Evolutionary conservation across 2,797 vertebrate genomes (phyloP), one percentile per base, ranked within the genome.

Genomic region (Pelobates cultripes): DNA sequence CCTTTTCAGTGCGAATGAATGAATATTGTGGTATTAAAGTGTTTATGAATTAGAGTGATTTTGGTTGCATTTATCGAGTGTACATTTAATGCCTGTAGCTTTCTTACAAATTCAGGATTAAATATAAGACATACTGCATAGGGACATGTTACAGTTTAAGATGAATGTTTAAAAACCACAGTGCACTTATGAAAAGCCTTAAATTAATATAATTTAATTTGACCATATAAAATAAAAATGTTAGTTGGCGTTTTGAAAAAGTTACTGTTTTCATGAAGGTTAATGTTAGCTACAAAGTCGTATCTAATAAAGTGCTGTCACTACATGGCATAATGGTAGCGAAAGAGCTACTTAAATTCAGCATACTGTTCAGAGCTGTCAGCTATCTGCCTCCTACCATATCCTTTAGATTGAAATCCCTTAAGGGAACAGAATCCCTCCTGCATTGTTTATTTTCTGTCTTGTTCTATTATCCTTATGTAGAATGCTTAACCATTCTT

Each of bases 81-180:
- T 57, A 66, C 80, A 42, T 61, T 85, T 78, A 87, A 80, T 70
- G 60, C 45, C 85, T 77, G 85, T 78, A 79, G 75, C 79, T 78
- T 82, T 89, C 82, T 86, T 89, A 86, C 85, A 87, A 64, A 42
- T 87, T 85, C 83, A 83, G 75, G 68, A 87, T 88, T 84, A 90
- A 90, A 75, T 89, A 80, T 87, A 75, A 85, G 80, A 85, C 40
- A 86, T 76, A 87, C 51, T 70, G 77, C 9, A 70, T 7, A 74
- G 44, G 28, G 13, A 45, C 14, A 64, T 10, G 61, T 60, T 8
- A 10, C 10, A 45, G 42, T 83, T 4, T 68, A 44, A 66, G 41
- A 40, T 13, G 15, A 61, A n/a, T 41, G 44, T 10, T 6, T 51
- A 6, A 51, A 10, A 51, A 51, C 28, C 47, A 51, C 10, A 10